Conservation (phyloP, 2,797 vertebrate species). For the Enoplosus armatus region DNA sequence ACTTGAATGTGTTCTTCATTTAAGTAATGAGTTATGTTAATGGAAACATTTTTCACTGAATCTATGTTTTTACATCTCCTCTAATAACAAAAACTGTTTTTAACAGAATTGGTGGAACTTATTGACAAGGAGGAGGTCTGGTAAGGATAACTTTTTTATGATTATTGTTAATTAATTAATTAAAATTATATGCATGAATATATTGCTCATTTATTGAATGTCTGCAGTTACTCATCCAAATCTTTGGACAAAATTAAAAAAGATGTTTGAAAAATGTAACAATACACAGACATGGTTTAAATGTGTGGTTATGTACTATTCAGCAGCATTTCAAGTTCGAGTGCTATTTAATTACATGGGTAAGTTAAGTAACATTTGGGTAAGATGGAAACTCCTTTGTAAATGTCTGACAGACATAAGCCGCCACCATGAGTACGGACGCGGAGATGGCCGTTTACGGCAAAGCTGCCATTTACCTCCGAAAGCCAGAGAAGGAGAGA, state of each 20-base stretch:
- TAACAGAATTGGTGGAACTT: slow-evolving; percentile 4
- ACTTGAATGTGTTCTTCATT: not conserved
- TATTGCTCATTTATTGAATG: not conserved
- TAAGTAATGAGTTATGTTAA: not conserved
- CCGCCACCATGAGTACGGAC: slow-evolving; percentile 86
- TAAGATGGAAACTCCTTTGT: too few species aligned
- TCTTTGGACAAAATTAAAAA: too few species aligned
- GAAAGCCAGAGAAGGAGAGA: slow-evolving; percentile 89
- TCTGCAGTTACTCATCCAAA: not conserved
- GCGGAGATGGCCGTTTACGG: slow-evolving; percentile 87
- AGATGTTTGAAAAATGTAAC: too few species aligned
- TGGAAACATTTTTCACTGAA: not conserved
- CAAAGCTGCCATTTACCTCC: slow-evolving; percentile 86
- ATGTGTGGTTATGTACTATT: not conserved
- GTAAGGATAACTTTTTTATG: not conserved
- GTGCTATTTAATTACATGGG: not conserved
- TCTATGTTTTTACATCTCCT: not conserved
- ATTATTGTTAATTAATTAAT: too few species aligned
- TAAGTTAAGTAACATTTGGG: too few species aligned
- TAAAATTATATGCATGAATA: too few species aligned
- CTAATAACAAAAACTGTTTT: not conserved
- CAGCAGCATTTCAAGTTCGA: not conserved
- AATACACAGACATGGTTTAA: not conserved
- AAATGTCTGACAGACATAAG: slow-evolving; percentile 59
- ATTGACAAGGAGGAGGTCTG: not conserved